phyloP scores from a whole-genome alignment of 2,113 vertebrate species.

The Urocitellus parryii region DNA sequence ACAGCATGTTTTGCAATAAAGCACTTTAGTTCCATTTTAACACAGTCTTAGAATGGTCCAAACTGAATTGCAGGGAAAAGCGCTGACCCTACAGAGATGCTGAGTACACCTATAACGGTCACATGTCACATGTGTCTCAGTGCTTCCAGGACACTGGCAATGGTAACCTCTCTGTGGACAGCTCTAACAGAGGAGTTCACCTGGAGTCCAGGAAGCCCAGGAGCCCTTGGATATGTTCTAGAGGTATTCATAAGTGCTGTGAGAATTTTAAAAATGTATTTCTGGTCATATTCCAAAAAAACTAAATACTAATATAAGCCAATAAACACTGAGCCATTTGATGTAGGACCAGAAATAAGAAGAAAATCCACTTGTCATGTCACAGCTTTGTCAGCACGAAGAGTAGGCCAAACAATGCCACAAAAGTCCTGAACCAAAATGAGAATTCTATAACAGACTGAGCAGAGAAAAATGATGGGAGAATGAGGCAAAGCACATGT shows the following conservation, averaged over 20 bases:
- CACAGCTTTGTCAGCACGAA: background rate
- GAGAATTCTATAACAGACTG: background rate
- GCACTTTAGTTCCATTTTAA: constrained; percentile 10
- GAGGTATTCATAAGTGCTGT: background rate
- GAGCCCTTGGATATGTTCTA: background rate
- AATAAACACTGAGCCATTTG: background rate
- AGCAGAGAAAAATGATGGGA: background rate
- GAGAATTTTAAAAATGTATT: background rate
- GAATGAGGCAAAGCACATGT: background rate
- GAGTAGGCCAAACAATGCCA: background rate
- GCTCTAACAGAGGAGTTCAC: background rate
- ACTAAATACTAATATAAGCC: background rate
- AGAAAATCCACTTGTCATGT: background rate
- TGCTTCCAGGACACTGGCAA: background rate
- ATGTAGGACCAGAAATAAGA: background rate
- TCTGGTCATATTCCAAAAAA: constrained; percentile 17
- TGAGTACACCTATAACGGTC: background rate
- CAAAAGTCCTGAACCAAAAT: background rate
- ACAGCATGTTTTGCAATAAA: background rate
- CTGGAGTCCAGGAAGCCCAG: background rate
- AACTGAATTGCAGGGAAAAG: background rate
- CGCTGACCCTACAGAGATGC: background rate
- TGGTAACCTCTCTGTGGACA: background rate
- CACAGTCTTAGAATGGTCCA: background rate
- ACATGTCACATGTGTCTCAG: background rate